These are phyloP conservation scores for Cylloceria caligata DNA, from an alignment of 2,888 invertebrate species.

Conservation along the genomic window DNA sequence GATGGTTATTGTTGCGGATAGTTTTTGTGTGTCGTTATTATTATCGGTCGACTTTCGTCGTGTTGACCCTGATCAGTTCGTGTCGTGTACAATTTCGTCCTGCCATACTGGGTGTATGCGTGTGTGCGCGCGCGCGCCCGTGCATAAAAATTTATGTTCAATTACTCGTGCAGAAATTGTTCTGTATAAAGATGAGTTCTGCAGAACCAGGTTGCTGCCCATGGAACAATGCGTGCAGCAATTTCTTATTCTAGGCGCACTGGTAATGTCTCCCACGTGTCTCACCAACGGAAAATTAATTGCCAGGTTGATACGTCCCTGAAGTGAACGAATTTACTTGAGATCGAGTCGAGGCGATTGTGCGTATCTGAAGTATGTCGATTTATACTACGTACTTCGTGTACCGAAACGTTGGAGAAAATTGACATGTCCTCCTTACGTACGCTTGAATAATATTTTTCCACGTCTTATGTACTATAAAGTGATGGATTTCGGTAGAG, in stretches of 20 bases:
- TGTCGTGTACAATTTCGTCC: no score
- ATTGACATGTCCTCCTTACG: conserved; percentile 31
- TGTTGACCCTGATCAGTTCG: no score
- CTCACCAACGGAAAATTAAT: conserved; percentile 28
- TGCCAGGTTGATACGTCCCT: neutral
- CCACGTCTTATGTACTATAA: conserved; percentile 67
- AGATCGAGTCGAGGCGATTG: conserved; percentile 5
- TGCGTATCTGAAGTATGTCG: neutral
- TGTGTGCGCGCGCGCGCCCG: no score
- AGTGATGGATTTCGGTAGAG: conserved; percentile 68
- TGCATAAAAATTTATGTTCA: no score
- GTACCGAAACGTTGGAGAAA: conserved; percentile 3
- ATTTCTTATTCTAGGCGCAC: neutral
- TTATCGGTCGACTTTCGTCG: no score
- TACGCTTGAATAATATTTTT: conserved; percentile 74
- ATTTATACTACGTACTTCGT: neutral
- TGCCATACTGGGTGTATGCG: no score
- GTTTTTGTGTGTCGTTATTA: no score
- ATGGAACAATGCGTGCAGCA: conserved; percentile 32
- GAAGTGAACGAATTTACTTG: conserved; percentile 7
- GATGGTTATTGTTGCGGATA: no score
- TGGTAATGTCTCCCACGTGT: neutral
- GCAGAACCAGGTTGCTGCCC: no score
- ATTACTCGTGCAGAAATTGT: no score
- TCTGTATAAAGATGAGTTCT: no score